Evolutionary conservation across 1,140 invertebrate species (phyloP).

Genomic region (Cotesia glomerata): DNA sequence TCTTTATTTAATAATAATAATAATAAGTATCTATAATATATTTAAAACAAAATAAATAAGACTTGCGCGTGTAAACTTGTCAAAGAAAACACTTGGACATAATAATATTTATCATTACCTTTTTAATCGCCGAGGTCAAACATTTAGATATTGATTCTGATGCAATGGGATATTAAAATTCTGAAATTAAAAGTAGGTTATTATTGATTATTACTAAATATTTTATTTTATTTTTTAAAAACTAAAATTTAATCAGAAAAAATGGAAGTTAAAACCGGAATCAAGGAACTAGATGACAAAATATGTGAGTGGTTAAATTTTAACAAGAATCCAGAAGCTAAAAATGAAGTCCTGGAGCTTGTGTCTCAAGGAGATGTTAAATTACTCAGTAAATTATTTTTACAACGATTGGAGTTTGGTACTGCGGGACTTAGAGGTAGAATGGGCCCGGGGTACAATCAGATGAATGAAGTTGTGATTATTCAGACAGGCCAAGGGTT

Average conservation of each 20-base stretch:
- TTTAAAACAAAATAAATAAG: no score
- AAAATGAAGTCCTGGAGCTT: slow-evolving; percentile 65
- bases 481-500: slow-evolving; percentile 96
- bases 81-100: no score
- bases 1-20: no score
- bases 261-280: slow-evolving; percentile 47
- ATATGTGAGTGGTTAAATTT: slow-evolving; percentile 71
- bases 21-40: no score
- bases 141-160: background rate
- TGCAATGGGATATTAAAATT: slow-evolving; percentile 22
- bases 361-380: slow-evolving; percentile 61
- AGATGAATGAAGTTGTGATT: slow-evolving; percentile 98
- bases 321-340: slow-evolving; percentile 68
- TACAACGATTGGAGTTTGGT: slow-evolving; percentile 80
- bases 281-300: slow-evolving; percentile 63
- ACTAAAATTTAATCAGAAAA: background rate
- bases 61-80: no score
- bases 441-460: slow-evolving; percentile 91
- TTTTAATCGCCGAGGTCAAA: no score
- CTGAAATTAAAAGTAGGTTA: slow-evolving; percentile 7
- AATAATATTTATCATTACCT: no score
- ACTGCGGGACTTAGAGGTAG: slow-evolving; percentile 88
- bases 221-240: no score
- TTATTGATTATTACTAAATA: no score
- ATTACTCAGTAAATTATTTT: slow-evolving; percentile 67